phyloP scores from a whole-genome alignment of 2,113 vertebrate genomes.

The Amazona vittata region DNA sequence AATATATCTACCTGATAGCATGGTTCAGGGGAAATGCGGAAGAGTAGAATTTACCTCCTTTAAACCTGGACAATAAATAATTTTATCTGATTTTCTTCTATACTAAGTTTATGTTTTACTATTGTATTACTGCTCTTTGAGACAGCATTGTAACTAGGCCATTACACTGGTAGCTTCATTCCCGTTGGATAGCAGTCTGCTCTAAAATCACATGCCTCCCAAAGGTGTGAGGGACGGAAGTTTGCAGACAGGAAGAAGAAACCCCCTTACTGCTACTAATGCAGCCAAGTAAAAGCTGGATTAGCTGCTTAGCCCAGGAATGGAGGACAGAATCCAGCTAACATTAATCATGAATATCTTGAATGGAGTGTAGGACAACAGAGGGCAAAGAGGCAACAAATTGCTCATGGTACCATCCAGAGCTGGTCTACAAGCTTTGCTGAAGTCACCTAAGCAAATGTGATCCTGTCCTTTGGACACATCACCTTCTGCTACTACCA shows the following conservation, averaged over 20 bases:
- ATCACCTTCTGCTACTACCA: background rate
- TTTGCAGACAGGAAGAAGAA: background rate
- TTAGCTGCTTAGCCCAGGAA: background rate
- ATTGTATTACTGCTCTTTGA: background rate
- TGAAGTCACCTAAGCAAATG: background rate
- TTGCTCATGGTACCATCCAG: accelerated
- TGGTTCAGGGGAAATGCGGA: background rate
- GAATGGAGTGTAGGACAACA: too few species aligned
- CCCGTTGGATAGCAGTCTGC: background rate
- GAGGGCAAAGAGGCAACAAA: background rate
- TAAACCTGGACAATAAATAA: background rate
- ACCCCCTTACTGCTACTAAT: background rate
- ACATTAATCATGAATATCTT: accelerated
- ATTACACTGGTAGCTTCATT: background rate
- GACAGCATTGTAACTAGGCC: background rate
- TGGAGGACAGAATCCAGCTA: background rate
- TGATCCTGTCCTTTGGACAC: background rate
- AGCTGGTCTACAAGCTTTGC: background rate
- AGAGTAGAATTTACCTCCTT: background rate
- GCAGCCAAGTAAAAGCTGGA: background rate
- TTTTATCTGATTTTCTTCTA: background rate
- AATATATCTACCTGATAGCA: background rate
- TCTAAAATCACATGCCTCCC: background rate
- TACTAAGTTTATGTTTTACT: background rate
- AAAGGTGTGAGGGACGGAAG: background rate